These are phyloP conservation scores for Chaetogeoica ovagalla DNA, from an alignment of 2,888 invertebrate genomes.

Conservation along the genomic window DNA sequence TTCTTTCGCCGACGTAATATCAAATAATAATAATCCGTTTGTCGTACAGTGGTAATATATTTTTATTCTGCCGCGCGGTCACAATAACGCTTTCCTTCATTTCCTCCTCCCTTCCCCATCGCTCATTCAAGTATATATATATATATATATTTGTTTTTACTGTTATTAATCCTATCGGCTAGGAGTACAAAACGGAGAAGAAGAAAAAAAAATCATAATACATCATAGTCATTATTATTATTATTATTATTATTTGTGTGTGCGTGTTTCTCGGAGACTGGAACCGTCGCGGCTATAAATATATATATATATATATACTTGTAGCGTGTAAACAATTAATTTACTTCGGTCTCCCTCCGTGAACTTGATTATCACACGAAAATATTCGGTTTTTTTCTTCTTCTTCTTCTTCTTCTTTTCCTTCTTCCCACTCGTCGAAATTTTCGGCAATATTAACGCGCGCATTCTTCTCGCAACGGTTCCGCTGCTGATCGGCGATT, in stretches of 20 bases:
- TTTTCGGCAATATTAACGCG: too few species aligned
- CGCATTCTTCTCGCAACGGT: too few species aligned
- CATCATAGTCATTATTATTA: neutral
- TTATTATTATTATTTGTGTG: neutral
- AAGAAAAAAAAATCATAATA: neutral
- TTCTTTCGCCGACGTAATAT: neutral
- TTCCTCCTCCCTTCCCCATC: neutral
- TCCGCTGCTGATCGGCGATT: too few species aligned
- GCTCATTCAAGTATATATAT: neutral
- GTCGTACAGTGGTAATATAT: too few species aligned
- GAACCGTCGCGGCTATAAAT: too few species aligned
- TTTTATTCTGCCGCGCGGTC: too few species aligned
- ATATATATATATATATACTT: too few species aligned
- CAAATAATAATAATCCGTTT: neutral
- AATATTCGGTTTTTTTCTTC: neutral
- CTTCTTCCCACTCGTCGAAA: constrained; percentile 9
- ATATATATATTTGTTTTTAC: neutral
- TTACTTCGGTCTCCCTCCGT: constrained; percentile 14
- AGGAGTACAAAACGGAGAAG: neutral
- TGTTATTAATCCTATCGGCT: neutral
- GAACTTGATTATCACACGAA: neutral
- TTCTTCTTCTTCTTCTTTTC: constrained; percentile 6
- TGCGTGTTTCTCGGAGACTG: neutral
- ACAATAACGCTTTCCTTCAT: constrained; percentile 15
- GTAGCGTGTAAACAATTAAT: constrained; percentile 25